phyloP scores from a whole-genome alignment of 2,797 vertebrate genomes.

The Potorous gilbertii region DNA sequence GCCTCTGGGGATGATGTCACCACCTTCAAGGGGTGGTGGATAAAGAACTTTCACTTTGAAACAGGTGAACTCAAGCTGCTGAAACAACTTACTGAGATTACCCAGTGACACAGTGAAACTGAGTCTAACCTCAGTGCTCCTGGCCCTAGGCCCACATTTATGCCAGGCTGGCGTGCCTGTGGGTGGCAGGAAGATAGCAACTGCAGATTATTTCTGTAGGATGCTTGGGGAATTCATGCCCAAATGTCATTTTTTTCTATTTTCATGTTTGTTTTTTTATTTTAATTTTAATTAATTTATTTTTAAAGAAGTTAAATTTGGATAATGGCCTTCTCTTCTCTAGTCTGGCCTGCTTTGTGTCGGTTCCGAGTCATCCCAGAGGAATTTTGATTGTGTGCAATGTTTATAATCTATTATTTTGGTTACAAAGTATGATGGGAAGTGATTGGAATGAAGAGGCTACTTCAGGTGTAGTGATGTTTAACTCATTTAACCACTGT shows the following conservation, averaged over 20 bases:
- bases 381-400: not conserved
- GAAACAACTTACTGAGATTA: slow-evolving; percentile 41
- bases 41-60: slow-evolving; percentile 32
- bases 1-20: not conserved
- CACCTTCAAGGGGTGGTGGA: slow-evolving; percentile 17
- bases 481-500: slow-evolving; percentile 79
- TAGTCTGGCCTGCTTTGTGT: not conserved
- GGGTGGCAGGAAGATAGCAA: not conserved
- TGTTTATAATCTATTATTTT: not conserved
- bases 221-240: slow-evolving; percentile 24
- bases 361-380: not conserved
- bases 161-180: not conserved
- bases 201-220: slow-evolving; percentile 50
- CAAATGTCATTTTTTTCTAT: slow-evolving; percentile 20
- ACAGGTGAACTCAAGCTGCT: slow-evolving; percentile 52
- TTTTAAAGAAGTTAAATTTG: slow-evolving; percentile 1
- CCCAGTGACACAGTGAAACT: slow-evolving; percentile 39
- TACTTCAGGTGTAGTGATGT: slow-evolving; percentile 77
- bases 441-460: slow-evolving; percentile 75
- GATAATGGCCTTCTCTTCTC: slow-evolving; percentile 33
- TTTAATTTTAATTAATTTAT: not conserved
- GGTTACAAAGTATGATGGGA: slow-evolving; percentile 31
- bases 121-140: not conserved
- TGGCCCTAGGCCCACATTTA: not conserved
- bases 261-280: not conserved